phyloP scores from a whole-genome alignment of 2,113 vertebrate species.

The Ariopsis seemanni region DNA sequence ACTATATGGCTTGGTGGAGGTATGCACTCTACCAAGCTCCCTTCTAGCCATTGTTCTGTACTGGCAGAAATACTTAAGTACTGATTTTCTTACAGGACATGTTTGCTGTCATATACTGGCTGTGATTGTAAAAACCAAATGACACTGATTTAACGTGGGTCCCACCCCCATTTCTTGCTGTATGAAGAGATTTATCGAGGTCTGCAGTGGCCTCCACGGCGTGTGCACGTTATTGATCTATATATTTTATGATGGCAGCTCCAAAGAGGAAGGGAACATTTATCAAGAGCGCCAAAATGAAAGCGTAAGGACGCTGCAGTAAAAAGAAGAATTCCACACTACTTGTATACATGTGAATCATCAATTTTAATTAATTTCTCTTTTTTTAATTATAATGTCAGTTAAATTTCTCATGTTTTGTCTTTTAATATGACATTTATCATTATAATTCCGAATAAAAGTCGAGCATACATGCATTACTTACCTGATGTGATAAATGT shows the following conservation, averaged over 20 bases:
- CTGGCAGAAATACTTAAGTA: neutral
- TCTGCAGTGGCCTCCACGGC: conserved; percentile 15
- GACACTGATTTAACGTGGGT: conserved; percentile 3
- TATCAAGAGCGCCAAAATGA: neutral
- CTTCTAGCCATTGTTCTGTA: neutral
- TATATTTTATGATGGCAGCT: conserved; percentile 7
- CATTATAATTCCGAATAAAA: neutral
- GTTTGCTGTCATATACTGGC: neutral
- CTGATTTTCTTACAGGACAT: no score
- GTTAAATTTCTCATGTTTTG: neutral
- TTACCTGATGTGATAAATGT: neutral
- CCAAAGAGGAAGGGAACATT: neutral
- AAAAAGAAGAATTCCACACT: neutral
- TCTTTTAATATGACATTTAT: neutral
- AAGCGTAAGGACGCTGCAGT: neutral
- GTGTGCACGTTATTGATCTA: conserved; percentile 2
- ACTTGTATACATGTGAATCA: neutral
- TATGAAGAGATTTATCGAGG: conserved; percentile 10
- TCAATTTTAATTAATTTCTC: neutral
- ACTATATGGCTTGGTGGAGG: no score
- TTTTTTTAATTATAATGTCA: neutral
- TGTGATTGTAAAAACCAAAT: neutral
- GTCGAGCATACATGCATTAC: neutral
- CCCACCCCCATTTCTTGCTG: neutral
- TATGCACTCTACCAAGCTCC: no score